Evolutionary conservation across 2,797 vertebrate genomes (phyloP), one percentile per base, ranked within the genome.

Genomic region (Pelodytes ibericus): DNA sequence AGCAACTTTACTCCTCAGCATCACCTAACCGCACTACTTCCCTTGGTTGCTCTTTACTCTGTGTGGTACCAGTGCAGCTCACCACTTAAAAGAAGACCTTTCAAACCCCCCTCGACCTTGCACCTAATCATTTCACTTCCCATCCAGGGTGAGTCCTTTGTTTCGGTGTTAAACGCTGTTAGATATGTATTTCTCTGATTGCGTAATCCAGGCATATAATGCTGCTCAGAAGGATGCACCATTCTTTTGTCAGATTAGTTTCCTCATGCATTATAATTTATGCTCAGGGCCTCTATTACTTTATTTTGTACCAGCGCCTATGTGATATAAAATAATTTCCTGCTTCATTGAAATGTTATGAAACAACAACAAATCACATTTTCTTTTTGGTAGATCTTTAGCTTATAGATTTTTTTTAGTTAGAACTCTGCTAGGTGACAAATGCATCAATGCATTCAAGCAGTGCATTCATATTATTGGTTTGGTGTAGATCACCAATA

Each of bases 61-160:
- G 22, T 68, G 57, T 51, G 64, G 26, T 49, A 59, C 53, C 29
- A 49, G 16, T 13, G 2, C 72, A 31, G 16, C 10, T 69, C n/a
- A 22, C 73, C 65, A 75, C 44, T 51, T 51, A 31, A 68, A 61
- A 75, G 49, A 26, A 56, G 29, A 53, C 56, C 62, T 26, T 49
- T 41, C 2, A 62, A 49, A 15, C 8, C 49, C 39, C 57, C 41
- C n/a, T 27, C 4, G n/a, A 74, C 62, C 33, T 74, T 26, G 16
- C n/a, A 18, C 31, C 53, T 39, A 64, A 65, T 57, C 61, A 65
- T 74, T 66, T 3, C 33, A 24, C 51, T 47, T 66, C 26, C 56
- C 33, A 30, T 30, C 25, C n/a, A 57, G 44, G 51, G 59, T 51
- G 58, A 63, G 20, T 53, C 25, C 22, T 73, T 65, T 74, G 26